A percentile compares a stretch with the other conserved stretches of the same genome.
phyloP scores from a whole-genome alignment of 53 echinoderm and acorn worm species.

The Arbacia lixula region DNA sequence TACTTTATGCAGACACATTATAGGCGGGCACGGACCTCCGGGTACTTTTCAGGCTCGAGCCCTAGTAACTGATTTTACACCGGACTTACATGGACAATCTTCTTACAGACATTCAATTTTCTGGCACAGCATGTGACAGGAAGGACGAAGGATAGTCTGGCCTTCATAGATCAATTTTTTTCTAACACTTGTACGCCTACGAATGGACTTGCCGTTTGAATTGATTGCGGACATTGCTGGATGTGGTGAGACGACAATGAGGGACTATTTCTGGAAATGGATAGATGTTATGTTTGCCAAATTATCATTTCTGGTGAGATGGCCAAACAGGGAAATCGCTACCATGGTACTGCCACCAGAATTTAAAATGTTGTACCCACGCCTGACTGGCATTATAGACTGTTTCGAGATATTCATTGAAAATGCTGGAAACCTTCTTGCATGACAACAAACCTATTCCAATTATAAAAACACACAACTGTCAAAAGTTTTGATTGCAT shows the following conservation, averaged over 20 bases:
- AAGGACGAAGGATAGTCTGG: no score
- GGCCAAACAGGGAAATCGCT: conserved; percentile 35
- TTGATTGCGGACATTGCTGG: conserved; percentile 32
- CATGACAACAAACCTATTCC: conserved; percentile 51
- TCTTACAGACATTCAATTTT: no score
- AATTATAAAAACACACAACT: conserved; percentile 63
- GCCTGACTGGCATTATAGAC: conserved; percentile 54
- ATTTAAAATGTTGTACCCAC: conserved; percentile 53
- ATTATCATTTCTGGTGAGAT: conserved; percentile 42
- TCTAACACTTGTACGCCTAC: conserved; percentile 45
- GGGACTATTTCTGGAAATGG: conserved; percentile 67
- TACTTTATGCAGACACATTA: no score
- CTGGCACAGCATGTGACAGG: no score
- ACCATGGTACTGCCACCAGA: conserved; percentile 46
- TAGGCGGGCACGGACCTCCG: no score
- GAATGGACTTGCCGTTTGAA: conserved; percentile 53
- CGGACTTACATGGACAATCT: no score
- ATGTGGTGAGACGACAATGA: conserved; percentile 37
- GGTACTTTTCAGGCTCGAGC: no score
- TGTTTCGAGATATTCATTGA: conserved; percentile 70
- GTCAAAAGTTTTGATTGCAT: conserved; percentile 59
- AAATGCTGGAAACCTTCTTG: conserved; percentile 35
- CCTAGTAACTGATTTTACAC: no score
- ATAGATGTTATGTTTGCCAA: conserved; percentile 61
- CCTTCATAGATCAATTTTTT: conserved; percentile 53